Base-by-base conservation (phyloP, 1,140 invertebrate genomes). In the Gryllus bimaculatus region DNA sequence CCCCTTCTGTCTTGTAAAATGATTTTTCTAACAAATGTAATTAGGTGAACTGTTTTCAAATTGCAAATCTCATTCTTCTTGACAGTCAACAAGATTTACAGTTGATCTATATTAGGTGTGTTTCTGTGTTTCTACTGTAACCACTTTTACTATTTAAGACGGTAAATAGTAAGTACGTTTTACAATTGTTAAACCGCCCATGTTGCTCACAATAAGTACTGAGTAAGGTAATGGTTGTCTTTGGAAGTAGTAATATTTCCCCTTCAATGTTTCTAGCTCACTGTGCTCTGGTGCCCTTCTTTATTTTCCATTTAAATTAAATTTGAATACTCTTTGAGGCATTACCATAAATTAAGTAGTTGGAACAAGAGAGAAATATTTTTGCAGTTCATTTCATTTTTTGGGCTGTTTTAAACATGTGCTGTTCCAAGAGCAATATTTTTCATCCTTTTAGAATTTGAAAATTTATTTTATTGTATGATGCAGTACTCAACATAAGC, bases 71-170 rank as follows among this genome's bases (percentile, higher is more conserved):
- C 54, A 13, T 13, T 13, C 54, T 66, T 66, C 54, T 66, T 66
- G 54, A 13, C 18, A 66, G 18, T 10, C 10, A 66, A 66, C 54
- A 66, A 66, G 54, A 18, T 18, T 39, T 66, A 66, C 18, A 66
- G 54, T 66, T 66, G 54, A 66, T 10, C 54, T 66, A 18, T 66
- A 66, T 66, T 66, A 66, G 54, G 54, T 66, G 54, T 66, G 54
- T 66, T 66, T 66, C 54, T 66, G 54, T 66, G 54, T 66, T 66
- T 66, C 54, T 13, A 66, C 54, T 66, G 54, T 66, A 66, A 66
- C 18, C 54, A 66, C 54, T 66, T 66, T 66, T 66, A 66, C 54
- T 66, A 66, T 66, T 66, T 66, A 66, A 66, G 18, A 66, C 18
- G 54, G 54, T 66, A 66, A 66, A 66, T 66, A 66, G 54, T 18